Base-by-base conservation (phyloP, 2,888 invertebrate species). In the Pachliopta kotzebuea region DNA sequence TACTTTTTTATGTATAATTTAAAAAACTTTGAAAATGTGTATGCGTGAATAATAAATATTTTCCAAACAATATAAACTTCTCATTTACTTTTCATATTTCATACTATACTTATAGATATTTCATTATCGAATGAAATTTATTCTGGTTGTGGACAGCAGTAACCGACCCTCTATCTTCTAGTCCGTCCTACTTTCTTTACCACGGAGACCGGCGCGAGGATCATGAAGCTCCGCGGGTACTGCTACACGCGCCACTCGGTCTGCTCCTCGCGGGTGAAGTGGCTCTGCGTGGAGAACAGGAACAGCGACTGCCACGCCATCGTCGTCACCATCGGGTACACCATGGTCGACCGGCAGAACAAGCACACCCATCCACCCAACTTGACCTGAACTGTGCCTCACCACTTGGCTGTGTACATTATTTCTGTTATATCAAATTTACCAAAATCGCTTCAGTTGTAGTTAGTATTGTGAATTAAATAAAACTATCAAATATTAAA, bases 201-300 rank as follows among this genome's bases (percentile, higher is more conserved):
- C 2, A 84, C 88, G 0, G 83, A 83, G 56, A 87, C 85, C 58
- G 89, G 88, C 0, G 89, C 85, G 0, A 80, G 84, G 31, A 79
- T 87, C 29, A 90, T 90, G 90, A 84, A 83, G 71, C 78, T 89
- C 8, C 79, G 83, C 0, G 90, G 90, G 0, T 88, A 88, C 74
- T 81, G 85, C 77, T 89, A 90, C 71, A 86, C 89, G 0, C 72
- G 89, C 0, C 90, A 89, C 67, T 90, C 90, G 0, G 90, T 90
- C 42, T 90, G 90, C 73, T 88, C 89, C 2, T 87, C 89, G 18
- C 76, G 86, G 59, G 90, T 90, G 1, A 84, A 86, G 68, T 90
- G 90, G 90, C 70, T 90, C 2, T 90, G 90, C 62, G 81, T 85
- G 0, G 88, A 89, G 70, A 88, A 85, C 69, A 71, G 87, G 2